Evolutionary conservation across 2,888 invertebrate genomes (phyloP), one percentile per base, ranked within the genome.

Genomic region (Amaurobius ferox): DNA sequence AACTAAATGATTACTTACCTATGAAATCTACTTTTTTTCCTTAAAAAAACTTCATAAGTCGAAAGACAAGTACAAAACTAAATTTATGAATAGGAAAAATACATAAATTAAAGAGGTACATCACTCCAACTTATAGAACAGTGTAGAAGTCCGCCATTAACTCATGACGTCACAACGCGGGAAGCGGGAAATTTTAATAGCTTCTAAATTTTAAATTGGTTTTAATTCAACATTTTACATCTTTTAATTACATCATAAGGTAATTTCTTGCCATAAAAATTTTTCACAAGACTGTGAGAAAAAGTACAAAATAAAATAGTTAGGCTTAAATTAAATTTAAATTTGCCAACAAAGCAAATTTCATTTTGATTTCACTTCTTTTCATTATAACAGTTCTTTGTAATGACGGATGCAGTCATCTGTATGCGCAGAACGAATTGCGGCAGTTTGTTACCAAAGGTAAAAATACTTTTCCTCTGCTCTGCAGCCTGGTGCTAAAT

Each of bases 71-170:
- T 13, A 71, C 55, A 6, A 55, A 48, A 26, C 26, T 61, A 35
- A 72, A 13, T 30, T 30, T 66, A 35, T 26, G 68, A 48, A 61
- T 32, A 29, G 29, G 9, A 39, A 28, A 29, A 71, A 66, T 55
- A 71, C 48, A 64, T 64, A 44, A 55, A 48, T 48, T 66, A 70
- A n/a, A 35, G 48, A 32, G 11, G 13, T 23, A 30, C 28, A 74
- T 74, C 9, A 66, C 71, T 64, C 66, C 26, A 71, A 26, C 71
- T 70, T 77, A 48, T 64, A 26, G 77, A 83, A 83, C 71, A 35
- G 62, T 77, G 77, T 55, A 30, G 70, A 32, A 66, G 77, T 77
- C 83, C 23, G 77, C 83, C 83, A 83, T 83, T 83, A 44, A 44
- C 30, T 23, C 23, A 71, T 83, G 83, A 83, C 83, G 83, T 83